A percentile compares a stretch with the other conserved stretches of the same genome.
Evolutionary conservation across 2,797 vertebrate species (phyloP).

Genomic region (Rhinoraja longicauda): DNA sequence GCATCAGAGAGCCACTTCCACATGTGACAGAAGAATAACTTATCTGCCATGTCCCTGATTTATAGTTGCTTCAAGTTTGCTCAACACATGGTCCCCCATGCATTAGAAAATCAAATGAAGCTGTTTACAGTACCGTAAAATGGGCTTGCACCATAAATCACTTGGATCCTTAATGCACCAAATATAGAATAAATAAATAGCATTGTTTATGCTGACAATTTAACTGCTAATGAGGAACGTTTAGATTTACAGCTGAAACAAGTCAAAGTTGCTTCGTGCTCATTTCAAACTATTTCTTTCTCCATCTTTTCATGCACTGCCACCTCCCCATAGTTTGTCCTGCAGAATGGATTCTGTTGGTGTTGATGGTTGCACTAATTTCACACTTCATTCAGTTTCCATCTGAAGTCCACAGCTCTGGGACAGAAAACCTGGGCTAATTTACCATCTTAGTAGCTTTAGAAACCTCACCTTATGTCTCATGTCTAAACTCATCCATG

Average conservation of each 20-base stretch:
- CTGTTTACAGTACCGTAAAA: neutral
- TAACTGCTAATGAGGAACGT: neutral
- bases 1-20: neutral
- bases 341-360: neutral
- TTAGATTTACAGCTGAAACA: neutral
- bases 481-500: neutral
- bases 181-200: neutral
- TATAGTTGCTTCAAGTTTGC: neutral
- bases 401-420: constrained; percentile 37
- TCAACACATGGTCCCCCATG: neutral
- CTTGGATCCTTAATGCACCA: neutral
- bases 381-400: constrained; percentile 32
- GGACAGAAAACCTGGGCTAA: neutral
- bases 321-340: neutral
- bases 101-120: neutral
- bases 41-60: neutral
- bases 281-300: neutral
- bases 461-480: neutral
- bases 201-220: neutral
- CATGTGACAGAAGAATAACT: neutral
- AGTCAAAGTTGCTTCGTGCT: neutral
- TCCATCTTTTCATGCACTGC: neutral
- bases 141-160: neutral
- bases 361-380: constrained; percentile 33
- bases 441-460: neutral